Conservation (phyloP, 2,113 vertebrate species). For the Alectura lathami region DNA sequence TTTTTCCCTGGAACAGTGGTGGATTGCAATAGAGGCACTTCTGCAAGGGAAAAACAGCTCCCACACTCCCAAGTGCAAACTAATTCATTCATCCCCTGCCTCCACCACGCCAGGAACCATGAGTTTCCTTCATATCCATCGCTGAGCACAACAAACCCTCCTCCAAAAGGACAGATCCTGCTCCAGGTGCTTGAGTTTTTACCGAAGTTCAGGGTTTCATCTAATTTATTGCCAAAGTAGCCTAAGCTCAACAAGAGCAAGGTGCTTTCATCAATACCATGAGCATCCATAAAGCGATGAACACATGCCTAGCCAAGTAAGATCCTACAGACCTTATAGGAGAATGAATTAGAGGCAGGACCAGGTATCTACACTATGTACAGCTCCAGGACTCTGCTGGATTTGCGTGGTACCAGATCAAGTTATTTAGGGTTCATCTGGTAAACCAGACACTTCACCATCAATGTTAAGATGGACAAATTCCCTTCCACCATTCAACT, state of each 20-base stretch:
- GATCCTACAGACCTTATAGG: rapidly evolving
- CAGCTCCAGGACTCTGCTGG: background rate
- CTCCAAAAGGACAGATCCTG: background rate
- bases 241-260: background rate
- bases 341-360: background rate
- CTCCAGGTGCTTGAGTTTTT: background rate
- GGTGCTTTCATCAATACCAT: background rate
- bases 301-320: background rate
- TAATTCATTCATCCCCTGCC: background rate
- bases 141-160: background rate
- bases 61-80: background rate
- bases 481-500: background rate
- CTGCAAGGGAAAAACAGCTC: background rate
- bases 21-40: background rate
- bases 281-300: background rate
- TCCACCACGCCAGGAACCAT: rapidly evolving
- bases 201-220: background rate
- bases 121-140: background rate
- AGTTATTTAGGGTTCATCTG: background rate
- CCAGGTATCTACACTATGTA: background rate
- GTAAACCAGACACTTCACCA: background rate
- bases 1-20: background rate
- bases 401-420: background rate
- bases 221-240: rapidly evolving
- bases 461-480: background rate